Conservation (phyloP, 2,797 vertebrate species). For the Diplodus puntazzo region DNA sequence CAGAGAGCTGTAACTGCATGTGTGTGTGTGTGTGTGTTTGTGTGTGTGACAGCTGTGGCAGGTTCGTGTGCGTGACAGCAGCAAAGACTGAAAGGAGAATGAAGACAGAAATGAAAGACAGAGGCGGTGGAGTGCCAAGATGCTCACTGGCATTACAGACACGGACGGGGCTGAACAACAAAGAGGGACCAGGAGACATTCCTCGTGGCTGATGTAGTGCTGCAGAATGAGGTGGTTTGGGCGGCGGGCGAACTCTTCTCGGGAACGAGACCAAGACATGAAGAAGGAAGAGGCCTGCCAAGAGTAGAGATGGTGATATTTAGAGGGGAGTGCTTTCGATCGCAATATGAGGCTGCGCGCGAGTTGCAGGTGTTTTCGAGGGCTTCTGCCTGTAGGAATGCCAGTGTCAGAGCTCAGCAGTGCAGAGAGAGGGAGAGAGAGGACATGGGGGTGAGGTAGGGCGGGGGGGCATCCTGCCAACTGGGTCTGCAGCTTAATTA, state of each 20-base stretch:
- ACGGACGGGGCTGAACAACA: conserved; percentile 21
- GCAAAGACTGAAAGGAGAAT: conserved; percentile 24
- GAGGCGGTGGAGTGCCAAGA: conserved; percentile 30
- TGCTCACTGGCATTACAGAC: conserved; percentile 49
- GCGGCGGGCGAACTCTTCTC: neutral
- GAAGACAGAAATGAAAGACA: conserved; percentile 33
- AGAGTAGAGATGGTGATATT: neutral
- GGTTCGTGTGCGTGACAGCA: conserved; percentile 32
- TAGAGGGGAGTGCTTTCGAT: conserved; percentile 21
- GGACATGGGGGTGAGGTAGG: conserved; percentile 26
- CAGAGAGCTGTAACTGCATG: conserved; percentile 18
- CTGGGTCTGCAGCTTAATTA: conserved; percentile 83
- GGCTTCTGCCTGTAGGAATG: conserved; percentile 69
- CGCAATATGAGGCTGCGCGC: conserved; percentile 11
- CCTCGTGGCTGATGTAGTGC: conserved; percentile 33
- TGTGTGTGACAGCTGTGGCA: conserved; percentile 20
- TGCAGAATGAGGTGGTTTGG: neutral
- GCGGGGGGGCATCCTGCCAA: conserved; percentile 71
- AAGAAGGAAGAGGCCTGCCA: neutral
- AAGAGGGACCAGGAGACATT: conserved; percentile 16
- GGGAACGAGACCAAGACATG: neutral
- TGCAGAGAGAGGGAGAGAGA: conserved; percentile 44
- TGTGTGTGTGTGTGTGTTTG: neutral
- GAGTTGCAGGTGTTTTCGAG: conserved; percentile 27
- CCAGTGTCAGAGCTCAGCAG: conserved; percentile 60